Base-by-base conservation (phyloP, 1,140 invertebrate genomes). In the Cydia splendana region DNA sequence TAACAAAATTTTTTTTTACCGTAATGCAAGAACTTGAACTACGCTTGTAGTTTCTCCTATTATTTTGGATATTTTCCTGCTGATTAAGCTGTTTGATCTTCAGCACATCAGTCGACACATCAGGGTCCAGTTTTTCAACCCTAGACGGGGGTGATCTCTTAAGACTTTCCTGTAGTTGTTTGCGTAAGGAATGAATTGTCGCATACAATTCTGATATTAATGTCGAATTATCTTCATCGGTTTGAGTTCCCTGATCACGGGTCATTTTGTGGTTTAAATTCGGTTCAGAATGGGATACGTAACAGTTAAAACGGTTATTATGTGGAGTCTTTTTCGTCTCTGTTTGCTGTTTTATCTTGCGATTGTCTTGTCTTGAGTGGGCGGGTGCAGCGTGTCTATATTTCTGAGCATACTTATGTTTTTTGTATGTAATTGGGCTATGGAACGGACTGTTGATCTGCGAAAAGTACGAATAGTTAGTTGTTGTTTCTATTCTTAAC, bases 211-310 rank as follows among this genome's bases (percentile, higher is more conserved):
- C 75, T 2, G 79, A 76, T n/a, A 79, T 48, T 20, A 79, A 42
- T 38, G 38, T 42, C 9, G 34, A 38, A 38, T 78, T 77, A 65
- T 79, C 78, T 42, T 81, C 65, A 65, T 80, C 80, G 0, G 83
- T 84, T 77, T 86, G 83, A 10, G 80, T 82, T 9, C 75, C 71
- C 34, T 76, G 75, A 57, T 82, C 82, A 24, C 77, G 78, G 13
- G 74, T 80, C 10, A 13, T 73, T 65, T 75, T 81, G n/a, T 42
- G 38, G 9, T 42, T 1, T 42, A 42, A 10, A 42, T 42, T 42
- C 38, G 38, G 38, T 42, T 42, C 38, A 42, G 38, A 42, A 42
- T 42, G 7, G 7, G 38, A 42, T 42, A 42, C 9, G 38, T 42
- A 42, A 42, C 38, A 7, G 38, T 42, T 9, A 1, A 42, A 42